A percentile compares a stretch with the other conserved stretches of the same genome.
phyloP scores from a whole-genome alignment of 2,797 vertebrate genomes.

The Tragelaphus eurycerus region DNA sequence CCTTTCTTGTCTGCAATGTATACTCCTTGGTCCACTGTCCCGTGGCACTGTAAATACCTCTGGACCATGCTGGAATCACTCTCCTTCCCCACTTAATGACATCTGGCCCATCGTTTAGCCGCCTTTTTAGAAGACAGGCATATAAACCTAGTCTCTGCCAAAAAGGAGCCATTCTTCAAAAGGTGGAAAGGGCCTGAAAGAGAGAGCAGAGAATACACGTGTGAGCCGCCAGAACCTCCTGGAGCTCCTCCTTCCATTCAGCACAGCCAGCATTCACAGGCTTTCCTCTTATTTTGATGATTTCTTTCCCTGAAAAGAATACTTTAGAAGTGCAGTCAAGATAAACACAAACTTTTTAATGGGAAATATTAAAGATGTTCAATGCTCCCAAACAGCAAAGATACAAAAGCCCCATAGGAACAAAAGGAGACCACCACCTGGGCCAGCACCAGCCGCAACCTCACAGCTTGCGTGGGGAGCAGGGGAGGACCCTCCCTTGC shows the following conservation, averaged over 20 bases:
- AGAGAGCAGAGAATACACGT: neutral
- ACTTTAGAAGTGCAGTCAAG: neutral
- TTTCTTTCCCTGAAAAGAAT: neutral
- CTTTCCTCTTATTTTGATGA: neutral
- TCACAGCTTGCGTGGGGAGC: neutral
- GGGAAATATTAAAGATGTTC: neutral
- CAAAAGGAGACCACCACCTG: neutral
- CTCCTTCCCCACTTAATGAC: slow-evolving; percentile 60
- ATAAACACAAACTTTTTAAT: neutral
- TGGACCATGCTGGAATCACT: slow-evolving; percentile 60
- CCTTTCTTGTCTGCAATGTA: slow-evolving; percentile 87
- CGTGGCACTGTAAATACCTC: slow-evolving; percentile 91
- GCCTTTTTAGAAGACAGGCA: slow-evolving; percentile 76
- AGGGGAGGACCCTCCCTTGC: neutral
- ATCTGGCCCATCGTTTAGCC: slow-evolving; percentile 26
- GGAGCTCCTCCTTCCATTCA: rapidly evolving
- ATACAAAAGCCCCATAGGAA: neutral
- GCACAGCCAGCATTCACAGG: neutral
- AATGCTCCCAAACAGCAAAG: neutral
- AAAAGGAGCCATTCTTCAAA: slow-evolving; percentile 82
- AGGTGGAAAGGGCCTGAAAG: slow-evolving; percentile 53
- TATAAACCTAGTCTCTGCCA: slow-evolving; percentile 75
- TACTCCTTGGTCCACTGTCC: slow-evolving; percentile 93
- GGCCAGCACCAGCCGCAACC: neutral
- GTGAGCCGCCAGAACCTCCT: neutral